Conservation (phyloP, 53 echinoderm and acorn worm genomes). For the Stichopus horrens region DNA sequence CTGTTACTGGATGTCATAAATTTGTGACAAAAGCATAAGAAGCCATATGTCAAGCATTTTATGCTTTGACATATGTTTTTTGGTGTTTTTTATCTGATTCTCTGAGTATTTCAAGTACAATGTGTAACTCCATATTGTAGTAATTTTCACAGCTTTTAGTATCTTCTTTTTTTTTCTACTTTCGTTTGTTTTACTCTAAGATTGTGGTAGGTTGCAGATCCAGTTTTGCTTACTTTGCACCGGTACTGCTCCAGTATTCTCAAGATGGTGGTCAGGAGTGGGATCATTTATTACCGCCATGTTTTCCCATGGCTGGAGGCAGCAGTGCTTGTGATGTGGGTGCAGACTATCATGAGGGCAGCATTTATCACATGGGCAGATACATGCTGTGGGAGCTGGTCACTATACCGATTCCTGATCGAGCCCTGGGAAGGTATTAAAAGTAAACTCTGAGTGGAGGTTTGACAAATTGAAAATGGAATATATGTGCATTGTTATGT, state of each 20-base stretch:
- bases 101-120: too few species aligned
- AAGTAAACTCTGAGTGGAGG: not conserved
- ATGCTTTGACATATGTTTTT: too few species aligned
- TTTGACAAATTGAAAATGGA: not conserved
- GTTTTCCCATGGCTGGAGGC: slow-evolving; percentile 72
- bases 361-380: slow-evolving; percentile 92
- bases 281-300: slow-evolving; percentile 71
- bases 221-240: slow-evolving; percentile 77
- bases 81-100: too few species aligned
- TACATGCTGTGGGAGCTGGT: slow-evolving; percentile 62
- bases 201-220: slow-evolving; percentile 83
- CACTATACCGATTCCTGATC: slow-evolving; percentile 57
- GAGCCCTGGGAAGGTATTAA: slow-evolving; percentile 58
- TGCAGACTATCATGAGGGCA: slow-evolving; percentile 66
- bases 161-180: too few species aligned
- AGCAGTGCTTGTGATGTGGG: slow-evolving; percentile 67
- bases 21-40: too few species aligned
- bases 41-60: too few species aligned
- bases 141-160: not conserved
- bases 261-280: slow-evolving; percentile 86
- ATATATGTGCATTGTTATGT: not conserved
- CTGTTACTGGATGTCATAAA: too few species aligned
- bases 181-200: slow-evolving; percentile 32
- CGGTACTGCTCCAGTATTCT: slow-evolving; percentile 86
- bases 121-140: too few species aligned